Evolutionary conservation across 1,140 invertebrate genomes (phyloP).

Genomic region (Drosophila persimilis): DNA sequence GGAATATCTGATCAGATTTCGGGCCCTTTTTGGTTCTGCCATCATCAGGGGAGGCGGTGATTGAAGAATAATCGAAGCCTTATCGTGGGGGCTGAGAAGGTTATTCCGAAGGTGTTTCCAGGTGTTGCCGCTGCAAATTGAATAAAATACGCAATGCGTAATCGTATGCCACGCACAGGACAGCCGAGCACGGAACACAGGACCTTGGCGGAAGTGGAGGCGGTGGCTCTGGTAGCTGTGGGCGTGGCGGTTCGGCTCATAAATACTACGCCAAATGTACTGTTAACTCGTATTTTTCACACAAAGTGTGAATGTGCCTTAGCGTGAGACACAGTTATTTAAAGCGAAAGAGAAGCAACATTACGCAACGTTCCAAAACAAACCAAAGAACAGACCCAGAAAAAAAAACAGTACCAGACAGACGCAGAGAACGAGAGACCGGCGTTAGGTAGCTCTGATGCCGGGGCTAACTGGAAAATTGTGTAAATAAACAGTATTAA

Average conservation of each 20-base stretch:
- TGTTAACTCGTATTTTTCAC: slow-evolving; percentile 72
- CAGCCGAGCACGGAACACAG: neutral
- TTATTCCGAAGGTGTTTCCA: slow-evolving; percentile 19
- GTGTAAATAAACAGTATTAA: slow-evolving; percentile 74
- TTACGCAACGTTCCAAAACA: slow-evolving; percentile 47
- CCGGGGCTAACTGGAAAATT: slow-evolving; percentile 45
- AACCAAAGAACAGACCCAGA: slow-evolving; percentile 3
- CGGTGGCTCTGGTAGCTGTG: neutral
- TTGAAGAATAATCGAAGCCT: slow-evolving; percentile 16
- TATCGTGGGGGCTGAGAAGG: slow-evolving; percentile 8
- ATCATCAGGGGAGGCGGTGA: neutral
- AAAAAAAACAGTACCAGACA: neutral
- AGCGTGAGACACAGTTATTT: slow-evolving; percentile 29
- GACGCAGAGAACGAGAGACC: neutral
- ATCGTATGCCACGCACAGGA: slow-evolving; percentile 36
- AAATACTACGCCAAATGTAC: slow-evolving; percentile 74
- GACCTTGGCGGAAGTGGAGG: neutral
- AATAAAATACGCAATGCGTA: slow-evolving; percentile 60
- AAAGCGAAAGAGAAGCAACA: slow-evolving; percentile 30
- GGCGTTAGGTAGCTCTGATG: slow-evolving; percentile 13
- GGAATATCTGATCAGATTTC: slow-evolving; percentile 4
- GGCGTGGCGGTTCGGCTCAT: slow-evolving; percentile 38
- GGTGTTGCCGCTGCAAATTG: slow-evolving; percentile 55
- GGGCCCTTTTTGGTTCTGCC: neutral
- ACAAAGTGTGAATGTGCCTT: slow-evolving; percentile 62